These are phyloP conservation scores for Brachirus orientalis DNA, from an alignment of 2,113 vertebrate genomes.

Conservation along the genomic window DNA sequence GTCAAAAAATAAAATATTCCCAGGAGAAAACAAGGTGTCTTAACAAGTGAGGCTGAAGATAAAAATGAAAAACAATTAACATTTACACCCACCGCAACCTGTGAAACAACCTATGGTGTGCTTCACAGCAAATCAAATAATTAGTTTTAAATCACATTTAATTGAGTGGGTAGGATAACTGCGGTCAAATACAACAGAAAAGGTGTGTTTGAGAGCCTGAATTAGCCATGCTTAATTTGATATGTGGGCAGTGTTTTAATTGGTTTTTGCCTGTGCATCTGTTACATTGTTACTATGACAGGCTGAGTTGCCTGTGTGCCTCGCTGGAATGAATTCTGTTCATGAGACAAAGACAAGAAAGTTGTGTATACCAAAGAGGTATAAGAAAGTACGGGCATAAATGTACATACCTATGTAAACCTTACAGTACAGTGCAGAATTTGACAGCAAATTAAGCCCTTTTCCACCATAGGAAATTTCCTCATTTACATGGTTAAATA, in stretches of 20 bases:
- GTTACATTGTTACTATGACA: slow-evolving; percentile 64
- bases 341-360: slow-evolving; percentile 59
- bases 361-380: slow-evolving; percentile 47
- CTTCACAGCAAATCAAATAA: slow-evolving; percentile 57
- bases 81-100: slow-evolving; percentile 27
- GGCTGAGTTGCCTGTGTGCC: slow-evolving; percentile 28
- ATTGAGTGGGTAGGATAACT: slow-evolving; percentile 63
- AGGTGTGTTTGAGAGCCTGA: slow-evolving; percentile 57
- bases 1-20: neutral
- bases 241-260: slow-evolving; percentile 69
- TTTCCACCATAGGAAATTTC: too few relatives aligned
- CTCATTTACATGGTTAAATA: too few relatives aligned
- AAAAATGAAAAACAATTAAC: slow-evolving; percentile 54
- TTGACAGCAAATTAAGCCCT: too few relatives aligned
- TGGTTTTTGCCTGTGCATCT: slow-evolving; percentile 65
- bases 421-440: neutral
- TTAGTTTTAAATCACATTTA: slow-evolving; percentile 67
- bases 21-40: neutral
- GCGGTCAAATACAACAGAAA: slow-evolving; percentile 66
- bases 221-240: slow-evolving; percentile 65
- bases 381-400: neutral
- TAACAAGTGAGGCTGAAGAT: slow-evolving; percentile 27
- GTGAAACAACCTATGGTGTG: slow-evolving; percentile 40
- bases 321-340: slow-evolving; percentile 67
- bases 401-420: slow-evolving; percentile 10